A percentile compares a stretch with the other conserved stretches of the same genome.
Conservation (phyloP, 2,797 vertebrate genomes). For the Chaetodon trifasciatus region DNA sequence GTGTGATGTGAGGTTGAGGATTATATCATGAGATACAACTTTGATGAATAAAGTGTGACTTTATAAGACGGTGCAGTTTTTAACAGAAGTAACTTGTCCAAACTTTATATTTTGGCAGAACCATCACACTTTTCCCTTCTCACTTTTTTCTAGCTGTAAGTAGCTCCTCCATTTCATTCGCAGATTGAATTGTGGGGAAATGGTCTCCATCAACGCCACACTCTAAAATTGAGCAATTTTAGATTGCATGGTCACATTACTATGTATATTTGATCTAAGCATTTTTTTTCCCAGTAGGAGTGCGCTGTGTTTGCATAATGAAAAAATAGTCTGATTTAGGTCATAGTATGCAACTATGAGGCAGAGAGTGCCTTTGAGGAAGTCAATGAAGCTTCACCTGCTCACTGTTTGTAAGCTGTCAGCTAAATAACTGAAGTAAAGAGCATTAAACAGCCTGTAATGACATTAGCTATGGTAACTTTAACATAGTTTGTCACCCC, state of each 20-base stretch:
- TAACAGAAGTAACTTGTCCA: slow-evolving; percentile 1
- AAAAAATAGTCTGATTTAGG: slow-evolving; percentile 36
- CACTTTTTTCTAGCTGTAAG: not conserved
- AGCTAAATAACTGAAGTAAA: slow-evolving; percentile 51
- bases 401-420: slow-evolving; percentile 47
- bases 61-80: not conserved
- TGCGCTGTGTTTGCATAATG: slow-evolving; percentile 29
- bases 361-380: slow-evolving; percentile 12
- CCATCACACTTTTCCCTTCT: not conserved
- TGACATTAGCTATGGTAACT: slow-evolving; percentile 68
- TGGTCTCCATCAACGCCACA: slow-evolving; percentile 8
- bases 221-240: slow-evolving; percentile 27
- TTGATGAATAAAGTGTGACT: not conserved
- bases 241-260: slow-evolving; percentile 24
- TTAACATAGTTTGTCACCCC: slow-evolving; percentile 56
- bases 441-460: slow-evolving; percentile 64
- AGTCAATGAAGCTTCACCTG: slow-evolving; percentile 55
- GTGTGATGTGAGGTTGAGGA: not conserved
- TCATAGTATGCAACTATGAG: slow-evolving; percentile 9
- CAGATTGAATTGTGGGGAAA: slow-evolving; percentile 40
- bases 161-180: slow-evolving; percentile 21
- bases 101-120: slow-evolving; percentile 3
- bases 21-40: not conserved
- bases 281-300: not conserved
- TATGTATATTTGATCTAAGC: slow-evolving; percentile 6